Conservation (phyloP, 92 coral and sea anemone species). For the Epizoanthus fatuus region DNA sequence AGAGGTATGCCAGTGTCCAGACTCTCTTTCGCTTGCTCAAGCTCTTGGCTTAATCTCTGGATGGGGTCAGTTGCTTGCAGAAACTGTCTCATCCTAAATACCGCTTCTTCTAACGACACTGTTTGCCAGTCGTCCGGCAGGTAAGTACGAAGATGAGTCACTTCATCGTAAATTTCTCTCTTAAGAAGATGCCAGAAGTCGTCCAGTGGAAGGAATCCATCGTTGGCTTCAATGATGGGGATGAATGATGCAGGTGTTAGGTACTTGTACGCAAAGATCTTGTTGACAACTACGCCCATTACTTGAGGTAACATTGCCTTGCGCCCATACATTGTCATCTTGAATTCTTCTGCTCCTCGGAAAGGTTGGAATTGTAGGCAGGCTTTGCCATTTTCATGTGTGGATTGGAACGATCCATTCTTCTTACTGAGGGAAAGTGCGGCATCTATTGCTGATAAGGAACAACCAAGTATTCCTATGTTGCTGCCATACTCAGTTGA, state of each 20-base stretch:
- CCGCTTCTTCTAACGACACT: conserved; percentile 39
- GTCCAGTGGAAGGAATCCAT: conserved; percentile 63
- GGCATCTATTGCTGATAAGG: conserved; percentile 54
- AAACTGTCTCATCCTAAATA: conserved; percentile 8
- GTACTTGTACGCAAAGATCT: conserved; percentile 47
- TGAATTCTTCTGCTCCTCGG: conserved; percentile 46
- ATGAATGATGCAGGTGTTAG: conserved; percentile 27
- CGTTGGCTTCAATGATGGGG: conserved; percentile 29
- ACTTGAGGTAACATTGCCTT: conserved; percentile 53
- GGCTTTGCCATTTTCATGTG: not conserved
- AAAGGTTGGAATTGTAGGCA: conserved; percentile 36
- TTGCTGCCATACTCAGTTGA: conserved; percentile 14
- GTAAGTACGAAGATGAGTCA: conserved; percentile 40
- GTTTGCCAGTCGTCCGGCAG: conserved; percentile 50
- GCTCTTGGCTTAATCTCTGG: conserved; percentile 41
- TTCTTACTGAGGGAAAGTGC: conserved; percentile 43
- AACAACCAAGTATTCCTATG: conserved; percentile 55
- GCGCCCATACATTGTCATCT: conserved; percentile 62
- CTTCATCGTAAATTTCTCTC: conserved; percentile 65
- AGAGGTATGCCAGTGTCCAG: conserved; percentile 27
- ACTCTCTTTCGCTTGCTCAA: conserved; percentile 50
- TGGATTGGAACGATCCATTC: conserved; percentile 26
- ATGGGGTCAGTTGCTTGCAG: conserved; percentile 36
- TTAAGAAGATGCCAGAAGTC: conserved; percentile 59
- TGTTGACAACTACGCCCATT: conserved; percentile 38